Evolutionary conservation across 2,888 invertebrate species (phyloP).

Genomic region (Trachelus stipa): DNA sequence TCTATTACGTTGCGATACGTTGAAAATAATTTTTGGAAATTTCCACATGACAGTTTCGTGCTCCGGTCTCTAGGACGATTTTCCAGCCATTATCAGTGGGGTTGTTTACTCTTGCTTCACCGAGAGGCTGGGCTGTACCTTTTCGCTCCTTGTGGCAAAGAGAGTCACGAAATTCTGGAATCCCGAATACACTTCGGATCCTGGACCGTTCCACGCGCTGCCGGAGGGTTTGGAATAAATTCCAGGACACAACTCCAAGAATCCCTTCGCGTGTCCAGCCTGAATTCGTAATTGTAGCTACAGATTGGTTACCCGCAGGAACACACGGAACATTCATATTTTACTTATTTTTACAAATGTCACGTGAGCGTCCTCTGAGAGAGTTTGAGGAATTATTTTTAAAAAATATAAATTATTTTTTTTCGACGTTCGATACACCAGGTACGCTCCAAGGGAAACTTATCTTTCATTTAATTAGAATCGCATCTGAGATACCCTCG

Average conservation of each 20-base stretch:
- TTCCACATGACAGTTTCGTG: neutral
- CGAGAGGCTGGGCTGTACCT: neutral
- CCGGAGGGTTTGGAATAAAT: neutral
- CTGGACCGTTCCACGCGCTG: neutral
- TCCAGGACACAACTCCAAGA: neutral
- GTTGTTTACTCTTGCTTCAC: neutral
- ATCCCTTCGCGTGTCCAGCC: constrained; percentile 3
- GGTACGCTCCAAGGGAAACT: too few species aligned
- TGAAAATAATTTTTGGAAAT: neutral
- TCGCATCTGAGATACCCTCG: too few species aligned
- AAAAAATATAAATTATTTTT: neutral
- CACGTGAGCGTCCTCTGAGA: neutral
- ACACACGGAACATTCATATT: neutral
- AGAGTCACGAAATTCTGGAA: neutral
- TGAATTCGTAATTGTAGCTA: constrained; percentile 5
- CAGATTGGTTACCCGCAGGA: neutral
- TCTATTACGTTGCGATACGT: neutral
- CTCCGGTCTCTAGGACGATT: neutral
- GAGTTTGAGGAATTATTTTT: neutral
- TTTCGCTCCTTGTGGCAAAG: neutral
- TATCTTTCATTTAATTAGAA: too few species aligned
- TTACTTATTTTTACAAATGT: neutral
- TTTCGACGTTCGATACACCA: neutral
- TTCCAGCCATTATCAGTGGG: neutral
- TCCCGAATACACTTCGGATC: neutral